Percentiles rank a stretch among this genome's conserved stretches.
phyloP scores from a whole-genome alignment of 2,113 vertebrate genomes.

The Ochotona princeps region DNA sequence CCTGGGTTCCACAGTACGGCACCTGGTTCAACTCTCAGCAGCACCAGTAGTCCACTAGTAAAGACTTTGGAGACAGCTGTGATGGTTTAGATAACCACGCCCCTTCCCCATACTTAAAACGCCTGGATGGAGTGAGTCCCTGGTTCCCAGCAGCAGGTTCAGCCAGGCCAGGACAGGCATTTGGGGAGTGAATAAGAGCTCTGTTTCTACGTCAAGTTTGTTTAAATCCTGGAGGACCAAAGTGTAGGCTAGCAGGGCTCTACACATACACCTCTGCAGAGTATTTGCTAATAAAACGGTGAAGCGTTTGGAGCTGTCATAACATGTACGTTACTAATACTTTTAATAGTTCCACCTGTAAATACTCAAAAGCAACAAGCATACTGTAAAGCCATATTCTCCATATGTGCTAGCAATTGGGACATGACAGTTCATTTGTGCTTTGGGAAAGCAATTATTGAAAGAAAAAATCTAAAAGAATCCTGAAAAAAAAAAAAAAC shows the following conservation, averaged over 20 bases:
- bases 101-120: too few relatives aligned
- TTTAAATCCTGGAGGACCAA: not conserved
- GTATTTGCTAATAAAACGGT: conserved; percentile 25
- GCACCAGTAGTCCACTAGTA: too few relatives aligned
- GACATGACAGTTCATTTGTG: not conserved
- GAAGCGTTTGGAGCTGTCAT: not conserved
- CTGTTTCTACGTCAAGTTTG: not conserved
- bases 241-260: not conserved
- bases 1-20: not conserved
- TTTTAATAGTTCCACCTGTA: not conserved
- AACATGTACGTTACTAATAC: not conserved
- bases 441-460: not conserved
- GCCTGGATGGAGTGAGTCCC: too few relatives aligned
- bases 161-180: too few relatives aligned
- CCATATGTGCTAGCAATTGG: not conserved
- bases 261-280: not conserved
- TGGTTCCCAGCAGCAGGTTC: too few relatives aligned
- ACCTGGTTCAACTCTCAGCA: too few relatives aligned
- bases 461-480: not conserved
- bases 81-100: not conserved
- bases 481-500: not conserved
- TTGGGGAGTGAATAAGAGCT: not conserved
- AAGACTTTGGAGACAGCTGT: too few relatives aligned
- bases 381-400: not conserved
- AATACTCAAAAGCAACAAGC: conserved; percentile 11